A percentile compares a stretch with the other conserved stretches of the same genome.
These are phyloP conservation scores for Adoxophyes honmai DNA, from an alignment of 1,140 invertebrate species.

Conservation along the genomic window DNA sequence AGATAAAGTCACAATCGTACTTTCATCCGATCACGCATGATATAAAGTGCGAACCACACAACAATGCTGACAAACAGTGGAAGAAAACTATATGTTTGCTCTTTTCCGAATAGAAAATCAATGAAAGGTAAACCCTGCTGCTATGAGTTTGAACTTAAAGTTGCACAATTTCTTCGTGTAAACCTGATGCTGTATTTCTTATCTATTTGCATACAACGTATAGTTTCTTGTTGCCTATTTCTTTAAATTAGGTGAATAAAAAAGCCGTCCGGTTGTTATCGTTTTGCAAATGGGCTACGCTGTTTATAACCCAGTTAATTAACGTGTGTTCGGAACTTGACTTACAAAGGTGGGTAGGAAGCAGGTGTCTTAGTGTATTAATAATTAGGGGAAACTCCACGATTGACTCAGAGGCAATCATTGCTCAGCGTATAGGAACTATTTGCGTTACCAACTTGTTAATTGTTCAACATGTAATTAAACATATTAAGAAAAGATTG, in stretches of 20 bases:
- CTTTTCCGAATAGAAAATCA: not conserved
- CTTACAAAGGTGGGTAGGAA: too few relatives aligned
- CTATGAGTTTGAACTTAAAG: not conserved
- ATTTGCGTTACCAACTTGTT: too few relatives aligned
- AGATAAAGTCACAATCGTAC: conserved; percentile 54
- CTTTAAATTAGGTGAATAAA: conserved; percentile 9
- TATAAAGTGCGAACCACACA: conserved; percentile 53
- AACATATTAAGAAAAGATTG: too few relatives aligned
- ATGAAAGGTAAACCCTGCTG: not conserved
- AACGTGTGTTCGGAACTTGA: too few relatives aligned
- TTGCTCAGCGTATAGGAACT: too few relatives aligned
- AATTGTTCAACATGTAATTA: too few relatives aligned
- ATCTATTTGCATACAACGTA: conserved; percentile 13
- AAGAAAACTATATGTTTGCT: conserved; percentile 28
- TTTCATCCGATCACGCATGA: conserved; percentile 67
- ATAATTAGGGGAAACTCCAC: too few relatives aligned
- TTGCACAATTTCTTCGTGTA: not conserved
- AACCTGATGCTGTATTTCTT: not conserved
- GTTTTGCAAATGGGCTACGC: too few relatives aligned
- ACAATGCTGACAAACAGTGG: conserved; percentile 50
- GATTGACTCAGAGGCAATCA: too few relatives aligned
- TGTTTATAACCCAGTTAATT: too few relatives aligned
- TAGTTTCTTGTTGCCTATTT: not conserved
- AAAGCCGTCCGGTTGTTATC: not conserved
- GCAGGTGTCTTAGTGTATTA: too few relatives aligned